A percentile compares a stretch with the other conserved stretches of the same genome.
phyloP scores from a whole-genome alignment of 2,888 invertebrate genomes.

The Poecilobothrus nobilitatus region DNA sequence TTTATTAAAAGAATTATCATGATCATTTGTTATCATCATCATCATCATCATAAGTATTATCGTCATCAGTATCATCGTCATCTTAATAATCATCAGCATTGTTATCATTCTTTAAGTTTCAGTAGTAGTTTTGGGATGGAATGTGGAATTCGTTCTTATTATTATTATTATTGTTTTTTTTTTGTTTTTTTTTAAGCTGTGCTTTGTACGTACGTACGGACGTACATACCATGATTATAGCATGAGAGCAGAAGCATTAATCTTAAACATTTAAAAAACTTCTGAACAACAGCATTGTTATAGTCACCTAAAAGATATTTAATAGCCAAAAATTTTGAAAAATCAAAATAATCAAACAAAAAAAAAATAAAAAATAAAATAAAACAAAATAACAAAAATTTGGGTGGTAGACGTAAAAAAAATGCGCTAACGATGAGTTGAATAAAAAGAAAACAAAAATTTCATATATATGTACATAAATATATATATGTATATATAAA shows the following conservation, averaged over 20 bases:
- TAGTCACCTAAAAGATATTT: slow-evolving; percentile 1
- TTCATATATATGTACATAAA: too few species aligned
- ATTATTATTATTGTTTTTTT: not conserved
- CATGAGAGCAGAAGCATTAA: not conserved
- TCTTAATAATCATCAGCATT: too few species aligned
- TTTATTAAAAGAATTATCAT: too few species aligned
- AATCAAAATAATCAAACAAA: not conserved
- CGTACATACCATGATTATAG: too few species aligned
- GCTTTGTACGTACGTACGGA: too few species aligned
- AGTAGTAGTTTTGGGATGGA: too few species aligned
- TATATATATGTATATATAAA: too few species aligned
- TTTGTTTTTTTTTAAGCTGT: not conserved
- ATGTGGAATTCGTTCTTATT: not conserved
- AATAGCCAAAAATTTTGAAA: not conserved
- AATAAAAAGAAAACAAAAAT: not conserved
- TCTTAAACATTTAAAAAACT: not conserved
- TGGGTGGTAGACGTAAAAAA: not conserved
- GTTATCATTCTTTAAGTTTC: too few species aligned
- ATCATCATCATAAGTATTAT: too few species aligned
- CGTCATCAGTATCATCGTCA: too few species aligned
- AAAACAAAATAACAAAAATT: too few species aligned
- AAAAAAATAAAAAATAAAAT: not conserved
- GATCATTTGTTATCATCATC: too few species aligned
- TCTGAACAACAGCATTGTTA: slow-evolving; percentile 4
- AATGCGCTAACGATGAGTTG: not conserved